These are phyloP conservation scores for Buceros bicornis DNA, from an alignment of 2,797 vertebrate genomes.

Conservation along the genomic window DNA sequence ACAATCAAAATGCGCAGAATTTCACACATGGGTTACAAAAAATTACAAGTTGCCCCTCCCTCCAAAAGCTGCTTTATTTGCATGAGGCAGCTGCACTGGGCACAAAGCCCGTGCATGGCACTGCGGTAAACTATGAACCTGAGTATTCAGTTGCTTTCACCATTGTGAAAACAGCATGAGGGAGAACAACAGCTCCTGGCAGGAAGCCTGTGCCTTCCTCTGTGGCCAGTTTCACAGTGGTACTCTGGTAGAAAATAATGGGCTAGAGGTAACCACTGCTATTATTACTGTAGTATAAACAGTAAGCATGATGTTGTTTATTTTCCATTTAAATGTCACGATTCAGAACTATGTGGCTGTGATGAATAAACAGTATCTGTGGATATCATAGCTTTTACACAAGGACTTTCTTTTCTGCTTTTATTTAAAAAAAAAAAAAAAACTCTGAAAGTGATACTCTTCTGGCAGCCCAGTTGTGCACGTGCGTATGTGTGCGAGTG, in stretches of 20 bases:
- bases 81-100: not conserved
- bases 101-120: not conserved
- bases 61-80: not conserved
- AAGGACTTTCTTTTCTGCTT: not conserved
- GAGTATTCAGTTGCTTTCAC: not conserved
- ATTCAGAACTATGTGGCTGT: not conserved
- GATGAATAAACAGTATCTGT: not conserved
- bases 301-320: not conserved
- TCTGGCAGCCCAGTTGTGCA: not conserved
- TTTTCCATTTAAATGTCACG: not conserved
- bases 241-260: not conserved
- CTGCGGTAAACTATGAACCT: not conserved
- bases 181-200: not conserved
- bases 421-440: not conserved
- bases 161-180: fast-evolving
- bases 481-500: not conserved
- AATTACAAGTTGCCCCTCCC: not conserved
- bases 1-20: not conserved
- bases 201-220: not conserved
- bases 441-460: not conserved
- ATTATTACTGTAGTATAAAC: not conserved
- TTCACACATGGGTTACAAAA: not conserved
- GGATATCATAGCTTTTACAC: not conserved
- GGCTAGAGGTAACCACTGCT: not conserved
- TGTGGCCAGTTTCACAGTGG: not conserved